Conservation (phyloP, 2,888 invertebrate species). For the Plusia festucae region DNA sequence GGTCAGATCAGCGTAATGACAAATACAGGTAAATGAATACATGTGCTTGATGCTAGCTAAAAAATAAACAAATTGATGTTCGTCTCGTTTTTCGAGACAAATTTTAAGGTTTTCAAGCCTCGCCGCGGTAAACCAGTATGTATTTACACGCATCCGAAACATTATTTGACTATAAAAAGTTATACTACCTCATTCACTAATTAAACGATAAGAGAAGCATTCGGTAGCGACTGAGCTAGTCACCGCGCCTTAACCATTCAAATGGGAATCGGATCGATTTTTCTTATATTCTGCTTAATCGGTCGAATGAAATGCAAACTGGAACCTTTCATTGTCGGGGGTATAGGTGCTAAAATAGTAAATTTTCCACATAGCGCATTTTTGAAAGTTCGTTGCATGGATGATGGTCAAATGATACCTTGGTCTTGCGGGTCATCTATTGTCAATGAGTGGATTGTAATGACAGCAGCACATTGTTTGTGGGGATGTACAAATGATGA, state of each 20-base stretch:
- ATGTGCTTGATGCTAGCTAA: too few species aligned
- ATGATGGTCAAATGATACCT: not conserved
- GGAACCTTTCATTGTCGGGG: slow-evolving; percentile 54
- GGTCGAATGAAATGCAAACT: slow-evolving; percentile 29
- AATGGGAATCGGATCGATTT: not conserved
- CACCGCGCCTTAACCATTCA: not conserved
- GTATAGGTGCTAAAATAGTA: slow-evolving; percentile 39
- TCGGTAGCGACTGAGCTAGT: not conserved
- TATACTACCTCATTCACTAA: slow-evolving; percentile 2
- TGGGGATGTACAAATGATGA: slow-evolving; percentile 14
- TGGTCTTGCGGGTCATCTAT: slow-evolving; percentile 56
- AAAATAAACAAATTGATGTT: too few species aligned
- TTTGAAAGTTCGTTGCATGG: slow-evolving; percentile 38
- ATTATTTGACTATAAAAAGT: slow-evolving; percentile 1
- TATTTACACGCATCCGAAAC: not conserved
- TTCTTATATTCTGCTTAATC: not conserved
- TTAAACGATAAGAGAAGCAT: not conserved
- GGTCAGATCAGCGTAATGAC: too few species aligned
- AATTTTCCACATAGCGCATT: slow-evolving; percentile 56
- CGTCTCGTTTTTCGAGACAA: not conserved
- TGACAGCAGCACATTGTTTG: slow-evolving; percentile 52
- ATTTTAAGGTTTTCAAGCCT: not conserved
- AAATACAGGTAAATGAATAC: too few species aligned
- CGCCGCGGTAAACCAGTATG: not conserved
- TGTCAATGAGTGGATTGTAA: slow-evolving; percentile 42